Evolutionary conservation across 1,140 invertebrate species (phyloP), one percentile per base, ranked within the genome.

Genomic region (Ephestia elutella): DNA sequence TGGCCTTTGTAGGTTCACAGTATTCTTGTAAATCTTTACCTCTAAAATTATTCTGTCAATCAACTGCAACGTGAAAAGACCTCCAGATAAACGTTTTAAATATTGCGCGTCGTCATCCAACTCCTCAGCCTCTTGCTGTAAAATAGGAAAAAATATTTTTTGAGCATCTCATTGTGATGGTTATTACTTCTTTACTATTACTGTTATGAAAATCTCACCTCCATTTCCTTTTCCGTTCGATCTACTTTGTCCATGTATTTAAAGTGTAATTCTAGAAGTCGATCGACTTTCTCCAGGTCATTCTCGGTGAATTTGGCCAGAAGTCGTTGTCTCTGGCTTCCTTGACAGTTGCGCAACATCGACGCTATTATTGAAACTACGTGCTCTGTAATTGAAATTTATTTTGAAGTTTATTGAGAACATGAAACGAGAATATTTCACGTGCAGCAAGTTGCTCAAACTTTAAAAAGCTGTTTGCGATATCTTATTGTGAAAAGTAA

Each of bases 261-360:
- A 71, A 99, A 98, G 90, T 99, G 98, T 49, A 99, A 89, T 86
- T 99, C 98, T 79, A 99, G 90, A 13, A 99, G 89, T 70, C 98
- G 87, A 80, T 99, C 98, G 0, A 99, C 96, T 91, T 99, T 99
- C 89, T 99, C 99, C 73, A 97, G 95, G 89, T 99, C 97, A 82
- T 99, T 99, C 90, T 99, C 99, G 0, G 94, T 96, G 84, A 99
- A 99, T 91, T 99, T 99, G 68, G 94, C 94, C 8, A 99, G 80
- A 25, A 99, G 89, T 56, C 99, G 90, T 77, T 98, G 95, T 32
- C 96, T 89, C 67, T 99, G 97, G 28, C 94, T 93, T 8, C 96
- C 95, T 75, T 95, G 94, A 80, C 96, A 98, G 78, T 98, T 98
- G 59, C 95, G 92, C 54, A 99, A 88, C 92, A 99, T 95, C 51